Base-by-base conservation (phyloP, 2,888 invertebrate species). In the Hecatera dysodea region DNA sequence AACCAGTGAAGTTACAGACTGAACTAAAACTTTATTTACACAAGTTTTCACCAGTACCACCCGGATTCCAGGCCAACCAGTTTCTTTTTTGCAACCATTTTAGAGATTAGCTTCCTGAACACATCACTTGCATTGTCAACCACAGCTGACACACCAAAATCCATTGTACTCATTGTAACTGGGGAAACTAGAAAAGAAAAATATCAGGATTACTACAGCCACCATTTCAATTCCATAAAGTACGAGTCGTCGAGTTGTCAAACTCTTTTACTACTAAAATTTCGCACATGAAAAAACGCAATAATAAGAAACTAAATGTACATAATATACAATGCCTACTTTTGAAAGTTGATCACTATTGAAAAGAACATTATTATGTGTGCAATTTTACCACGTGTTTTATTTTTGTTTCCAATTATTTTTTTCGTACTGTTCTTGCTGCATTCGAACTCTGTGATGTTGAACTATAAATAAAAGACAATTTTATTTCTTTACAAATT, bases 81-180 rank as follows among this genome's bases (percentile, higher is more conserved):
- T 66, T 86, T 90, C 79, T 91, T 92, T 24, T 88, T 88, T 8
- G 86, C 84, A 9, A 92, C 19, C 78, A 92, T 88, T 80, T 89
- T 92, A 1, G 84, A 80, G 0, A 92, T 42, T 44, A 93, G 74
- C 64, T 89, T 92, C n/a, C 83, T 78, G 55, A 92, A 89, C 9
- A 93, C 82, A 9, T 84, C 80, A 11, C 88, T 85, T n/a, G 91
- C 92, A 42, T 91, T 90, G 39, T 80, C 85, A 24, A 91, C 73
- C 7, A 88, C 91, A 71, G 88, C 83, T 0, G 82, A 80, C 48
- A 92, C 67, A 27, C 85, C 87, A 11, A 87, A 87, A 36, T 84
- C 86, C 68, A 79, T 63, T 4, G 79, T 56, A 36, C 55, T 56
- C 52, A 74, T 63, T 27, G 69, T 46, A 27, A 53, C 62, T 27